Evolutionary conservation across 2,113 vertebrate genomes (phyloP), one percentile per base, ranked within the genome.

Genomic region (Oryzias curvinotus): DNA sequence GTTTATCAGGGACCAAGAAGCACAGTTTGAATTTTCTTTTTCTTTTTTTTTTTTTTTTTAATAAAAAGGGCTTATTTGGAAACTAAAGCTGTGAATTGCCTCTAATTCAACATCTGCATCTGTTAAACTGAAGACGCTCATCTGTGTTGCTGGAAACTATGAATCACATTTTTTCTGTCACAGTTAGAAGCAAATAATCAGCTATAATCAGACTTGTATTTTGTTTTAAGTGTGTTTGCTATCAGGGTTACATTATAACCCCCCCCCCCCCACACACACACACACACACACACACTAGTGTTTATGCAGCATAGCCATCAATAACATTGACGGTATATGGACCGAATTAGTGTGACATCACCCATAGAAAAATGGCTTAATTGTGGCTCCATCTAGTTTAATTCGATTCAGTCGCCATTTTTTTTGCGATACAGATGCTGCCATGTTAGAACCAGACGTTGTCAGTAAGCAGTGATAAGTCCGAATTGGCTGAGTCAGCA

Each of bases 61-160:
- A 8, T 28, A 23, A 16, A 4, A n/a, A 48, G 30, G 52, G 48
- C n/a, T 67, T 70, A 41, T 70, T 80, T 79, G 3, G 21, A 52
- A 69, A 70, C 55, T 57, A 44, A 67, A 73, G 59, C 66, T 49
- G 26, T 41, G 48, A 82, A 82, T 74, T 68, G 64, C 72, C 7
- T 71, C 62, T 62, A 63, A 71, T 73, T 81, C 71, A 57, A 26
- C 55, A 75, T 56, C 66, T 30, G 49, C 64, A 57, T 64, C 18
- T 4, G 45, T 64, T 64, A 12, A 44, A 58, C 56, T 68, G 69
- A 66, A 68, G 71, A 66, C 63, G 36, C 36, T 58, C 55, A 36
- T 58, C 61, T 59, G 43, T 51, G 42, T 78, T 49, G 42, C 28
- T 52, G 65, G 45, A 64, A 57, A 36, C 47, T 16, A 45, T 49